Percentiles rank a stretch among this genome's conserved stretches.
Conservation (phyloP, 30 jellyfish, hydroid and myxozoan genomes). For the Turritopsis dohrnii region DNA sequence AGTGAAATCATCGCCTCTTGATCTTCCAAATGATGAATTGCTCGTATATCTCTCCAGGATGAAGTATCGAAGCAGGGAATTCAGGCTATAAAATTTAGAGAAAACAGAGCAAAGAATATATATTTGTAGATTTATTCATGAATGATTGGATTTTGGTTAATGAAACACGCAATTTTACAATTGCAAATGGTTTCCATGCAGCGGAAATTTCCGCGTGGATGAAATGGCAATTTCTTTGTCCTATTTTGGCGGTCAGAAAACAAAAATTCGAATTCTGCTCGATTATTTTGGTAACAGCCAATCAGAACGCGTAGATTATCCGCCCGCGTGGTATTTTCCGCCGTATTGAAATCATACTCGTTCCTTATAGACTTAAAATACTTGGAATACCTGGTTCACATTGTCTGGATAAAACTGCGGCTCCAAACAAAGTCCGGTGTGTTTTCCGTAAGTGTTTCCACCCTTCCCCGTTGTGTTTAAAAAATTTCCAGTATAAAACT, state of each 20-base stretch:
- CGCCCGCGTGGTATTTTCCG: no score
- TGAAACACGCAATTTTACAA: no score
- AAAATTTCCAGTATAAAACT: conserved; percentile 76
- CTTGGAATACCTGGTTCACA: conserved; percentile 76
- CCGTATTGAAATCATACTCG: no score
- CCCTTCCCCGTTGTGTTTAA: conserved; percentile 61
- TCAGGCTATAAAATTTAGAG: conserved; percentile 39
- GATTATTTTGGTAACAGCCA: no score
- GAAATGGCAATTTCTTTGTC: no score
- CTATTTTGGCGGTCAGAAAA: not conserved
- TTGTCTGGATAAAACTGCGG: conserved; percentile 86
- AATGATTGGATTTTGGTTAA: not conserved
- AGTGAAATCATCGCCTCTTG: not conserved
- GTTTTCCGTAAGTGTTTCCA: conserved; percentile 46
- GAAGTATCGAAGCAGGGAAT: conserved; percentile 57
- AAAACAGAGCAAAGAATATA: conserved; percentile 9
- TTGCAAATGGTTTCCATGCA: no score
- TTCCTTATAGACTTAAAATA: no score
- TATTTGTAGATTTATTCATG: not conserved
- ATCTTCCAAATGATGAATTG: conserved; percentile 42
- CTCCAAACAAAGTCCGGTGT: conserved; percentile 70
- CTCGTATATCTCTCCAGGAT: conserved; percentile 76
- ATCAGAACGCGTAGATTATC: no score
- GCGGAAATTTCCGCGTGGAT: no score
- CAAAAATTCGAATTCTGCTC: no score